Base-by-base conservation (phyloP, 2,113 vertebrate species). In the Cyrtonyx montezumae region DNA sequence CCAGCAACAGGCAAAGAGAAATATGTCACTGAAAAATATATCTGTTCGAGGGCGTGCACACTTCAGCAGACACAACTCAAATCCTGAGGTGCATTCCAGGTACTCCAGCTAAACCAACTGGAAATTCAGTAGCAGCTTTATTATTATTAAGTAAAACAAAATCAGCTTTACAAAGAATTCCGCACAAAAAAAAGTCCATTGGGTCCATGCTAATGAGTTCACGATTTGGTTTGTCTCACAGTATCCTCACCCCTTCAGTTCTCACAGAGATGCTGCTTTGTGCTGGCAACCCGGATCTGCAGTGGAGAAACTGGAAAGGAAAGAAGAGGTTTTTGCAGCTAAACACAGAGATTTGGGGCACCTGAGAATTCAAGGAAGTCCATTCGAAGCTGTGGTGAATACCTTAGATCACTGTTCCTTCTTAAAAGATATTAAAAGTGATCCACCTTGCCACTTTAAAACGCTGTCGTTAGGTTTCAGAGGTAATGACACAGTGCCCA, bases 131-230 rank as follows among this genome's bases (percentile, higher is more conserved):
- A 86, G 96, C 66, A 84, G 79, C 51, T 93, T 78, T 87, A 91
- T 88, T n/a, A n/a, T n/a, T n/a, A n/a, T 90, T 94, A 91, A 88
- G 79, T 79, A 95, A 96, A 95, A 93, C 90, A 95, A 94, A 94
- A 61, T 30, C 84, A 87, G 49, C 67, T 81, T 95, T 61, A 48
- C 25, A 71, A 94, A 92, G 92, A 95, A 88, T n/a, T n/a, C n/a
- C n/a, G n/a, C n/a, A n/a, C n/a, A n/a, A n/a, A n/a, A n/a, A 85
- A 89, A 91, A 61, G 66, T 25, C 80, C 79, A 94, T 86, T 94
- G 93, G 88, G 48, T 91, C 49, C 62, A 58, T 79, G 53, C 37
- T 66, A 73, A 69, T 53, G 32, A 56, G 69, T 75, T 95, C 86
- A 78, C 88, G 53, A 66, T 90, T 88, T 78, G 53, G 79, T 80